These are phyloP conservation scores for Cottus gobio DNA, from an alignment of 2,113 vertebrate genomes.

Conservation along the genomic window DNA sequence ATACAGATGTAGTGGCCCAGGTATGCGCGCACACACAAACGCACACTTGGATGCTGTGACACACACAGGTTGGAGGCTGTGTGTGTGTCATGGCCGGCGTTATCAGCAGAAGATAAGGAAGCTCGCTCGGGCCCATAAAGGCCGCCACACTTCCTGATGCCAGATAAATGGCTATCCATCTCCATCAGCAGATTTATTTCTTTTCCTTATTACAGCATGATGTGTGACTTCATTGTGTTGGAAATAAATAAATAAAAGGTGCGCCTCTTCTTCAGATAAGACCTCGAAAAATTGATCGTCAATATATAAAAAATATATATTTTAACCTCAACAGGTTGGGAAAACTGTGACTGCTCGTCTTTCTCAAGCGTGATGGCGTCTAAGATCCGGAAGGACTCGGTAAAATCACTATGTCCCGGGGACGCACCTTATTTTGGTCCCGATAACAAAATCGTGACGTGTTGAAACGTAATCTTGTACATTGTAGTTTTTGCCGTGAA, in stretches of 20 bases:
- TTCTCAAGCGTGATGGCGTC: not conserved
- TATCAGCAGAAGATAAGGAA: slow-evolving; percentile 51
- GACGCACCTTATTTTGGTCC: not conserved
- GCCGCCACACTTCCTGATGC: slow-evolving; percentile 62
- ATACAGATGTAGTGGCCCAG: slow-evolving; percentile 51
- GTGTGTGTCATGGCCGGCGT: slow-evolving; percentile 26
- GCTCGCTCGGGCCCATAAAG: slow-evolving; percentile 36
- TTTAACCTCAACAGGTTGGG: too few relatives aligned
- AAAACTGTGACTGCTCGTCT: too few relatives aligned
- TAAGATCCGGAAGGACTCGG: not conserved
- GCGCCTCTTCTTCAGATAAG: too few relatives aligned
- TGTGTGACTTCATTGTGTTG: slow-evolving; percentile 21
- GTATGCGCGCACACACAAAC: slow-evolving; percentile 65
- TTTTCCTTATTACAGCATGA: slow-evolving; percentile 25
- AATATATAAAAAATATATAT: too few relatives aligned
- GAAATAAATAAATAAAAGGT: not conserved
- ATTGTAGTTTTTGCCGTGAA: too few relatives aligned
- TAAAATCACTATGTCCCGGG: not conserved
- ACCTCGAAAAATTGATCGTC: too few relatives aligned
- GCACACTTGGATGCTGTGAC: slow-evolving; percentile 54
- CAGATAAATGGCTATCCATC: slow-evolving; percentile 55
- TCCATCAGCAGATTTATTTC: slow-evolving; percentile 7
- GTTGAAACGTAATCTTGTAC: too few relatives aligned
- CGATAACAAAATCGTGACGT: too few relatives aligned
- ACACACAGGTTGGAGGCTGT: slow-evolving; percentile 20